Conservation (phyloP, 2,797 vertebrate species). For the Dicrostonyx torquatus region DNA sequence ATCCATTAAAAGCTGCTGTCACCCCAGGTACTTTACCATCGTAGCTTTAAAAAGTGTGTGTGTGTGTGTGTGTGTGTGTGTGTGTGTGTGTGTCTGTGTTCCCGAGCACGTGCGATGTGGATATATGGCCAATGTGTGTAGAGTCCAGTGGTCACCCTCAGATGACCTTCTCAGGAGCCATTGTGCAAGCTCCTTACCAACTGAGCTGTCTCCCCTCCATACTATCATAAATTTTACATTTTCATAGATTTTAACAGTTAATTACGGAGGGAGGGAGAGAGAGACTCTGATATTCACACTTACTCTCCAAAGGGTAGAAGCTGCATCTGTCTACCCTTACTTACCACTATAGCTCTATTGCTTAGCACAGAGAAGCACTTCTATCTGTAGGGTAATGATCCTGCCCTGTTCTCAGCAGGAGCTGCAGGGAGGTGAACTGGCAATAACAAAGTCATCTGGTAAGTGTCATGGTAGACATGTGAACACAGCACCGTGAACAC, state of each 20-base stretch:
- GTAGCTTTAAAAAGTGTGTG: neutral
- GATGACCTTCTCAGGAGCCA: neutral
- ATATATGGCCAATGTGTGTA: neutral
- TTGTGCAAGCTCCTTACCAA: neutral
- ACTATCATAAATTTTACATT: neutral
- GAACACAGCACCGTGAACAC: neutral
- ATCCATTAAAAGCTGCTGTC: neutral
- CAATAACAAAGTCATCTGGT: neutral
- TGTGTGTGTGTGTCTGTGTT: neutral
- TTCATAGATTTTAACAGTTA: neutral
- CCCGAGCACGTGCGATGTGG: fast-evolving
- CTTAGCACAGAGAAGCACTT: neutral
- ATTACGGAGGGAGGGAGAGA: neutral
- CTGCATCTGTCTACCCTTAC: neutral
- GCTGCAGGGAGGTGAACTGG: neutral
- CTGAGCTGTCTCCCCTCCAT: too few relatives aligned
- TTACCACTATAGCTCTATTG: neutral
- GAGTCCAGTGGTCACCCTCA: neutral
- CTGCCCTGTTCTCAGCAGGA: neutral
- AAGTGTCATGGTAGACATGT: neutral
- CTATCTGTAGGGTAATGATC: neutral
- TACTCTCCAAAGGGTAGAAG: neutral
- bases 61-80: neutral
- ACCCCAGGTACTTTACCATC: neutral
- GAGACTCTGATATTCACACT: neutral